Base-by-base conservation (phyloP, 2,888 invertebrate genomes). In the Choristoneura rosaceana region DNA sequence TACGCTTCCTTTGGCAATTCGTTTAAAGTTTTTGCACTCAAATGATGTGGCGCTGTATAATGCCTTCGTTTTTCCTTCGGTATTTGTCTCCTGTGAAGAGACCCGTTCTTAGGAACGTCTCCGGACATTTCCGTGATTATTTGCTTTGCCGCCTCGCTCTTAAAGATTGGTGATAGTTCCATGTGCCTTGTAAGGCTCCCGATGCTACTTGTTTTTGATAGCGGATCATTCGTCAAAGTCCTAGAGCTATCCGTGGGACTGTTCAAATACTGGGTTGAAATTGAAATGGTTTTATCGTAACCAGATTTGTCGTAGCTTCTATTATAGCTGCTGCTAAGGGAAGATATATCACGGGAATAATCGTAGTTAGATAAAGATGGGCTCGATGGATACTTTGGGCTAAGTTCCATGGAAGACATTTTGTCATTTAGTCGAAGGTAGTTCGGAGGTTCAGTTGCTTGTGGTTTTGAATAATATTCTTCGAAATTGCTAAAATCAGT, bases 21-120 rank as follows among this genome's bases (percentile, higher is more conserved):
- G 77, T 95, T 95, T 79, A 95, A 88, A 10, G 95, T 96, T 92
- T 94, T 95, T 0, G 95, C 94, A 75, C 95, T 95, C n/a, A 95
- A 89, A 83, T 96, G 97, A 93, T 96, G 96, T 0, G 96, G 96
- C n/a, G 98, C 98, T 0, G 98, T 98, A 82, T 98, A 96, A 87
- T 98, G 98, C 70, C 98, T 94, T 70, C 98, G 94, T 87, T 97
- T 98, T 84, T 98, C 97, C 79, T 96, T 96, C 0, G 98, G 98
- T 50, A 97, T 96, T 71, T 96, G 95, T 67, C 98, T 95, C 76
- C 96, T 91, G 78, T 95, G 95, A 77, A 95, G 88, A 12, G 95
- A 95, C 0, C 95, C 94, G 47, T 95, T 94, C 80, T 95, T 95
- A 33, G 95, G 94, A 61, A 90, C 90, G 82, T 95, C 91, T 45